These are phyloP conservation scores for Coregonus sp. DNA, from an alignment of 2,797 vertebrate genomes.

Conservation along the genomic window DNA sequence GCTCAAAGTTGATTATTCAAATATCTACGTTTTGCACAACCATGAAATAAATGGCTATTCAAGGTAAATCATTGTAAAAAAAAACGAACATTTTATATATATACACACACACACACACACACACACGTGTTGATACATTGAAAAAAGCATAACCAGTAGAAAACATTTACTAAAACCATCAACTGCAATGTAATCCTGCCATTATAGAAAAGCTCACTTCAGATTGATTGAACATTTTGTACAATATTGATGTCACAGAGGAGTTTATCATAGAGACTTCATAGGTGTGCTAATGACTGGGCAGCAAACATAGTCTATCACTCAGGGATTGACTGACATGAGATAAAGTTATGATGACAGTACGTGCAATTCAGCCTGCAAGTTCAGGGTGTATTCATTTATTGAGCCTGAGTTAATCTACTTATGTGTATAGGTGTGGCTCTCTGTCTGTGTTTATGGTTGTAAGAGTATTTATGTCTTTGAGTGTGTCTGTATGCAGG, in stretches of 20 bases:
- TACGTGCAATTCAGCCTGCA: neutral
- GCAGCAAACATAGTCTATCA: neutral
- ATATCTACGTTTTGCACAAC: neutral
- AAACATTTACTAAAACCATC: slow-evolving; percentile 6
- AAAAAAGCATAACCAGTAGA: slow-evolving; percentile 4
- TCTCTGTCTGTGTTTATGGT: neutral
- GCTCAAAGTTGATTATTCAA: neutral
- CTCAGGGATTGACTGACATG: neutral
- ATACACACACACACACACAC: too few species aligned
- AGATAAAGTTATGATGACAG: neutral
- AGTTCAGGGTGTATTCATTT: neutral
- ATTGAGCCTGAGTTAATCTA: neutral
- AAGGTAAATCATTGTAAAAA: neutral
- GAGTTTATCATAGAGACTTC: neutral
- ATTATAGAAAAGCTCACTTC: neutral
- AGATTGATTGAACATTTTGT: neutral
- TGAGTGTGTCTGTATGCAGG: neutral
- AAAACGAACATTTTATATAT: slow-evolving; percentile 59
- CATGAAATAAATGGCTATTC: neutral
- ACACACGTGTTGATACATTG: slow-evolving; percentile 65
- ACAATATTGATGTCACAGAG: slow-evolving; percentile 2
- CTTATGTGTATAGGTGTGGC: neutral
- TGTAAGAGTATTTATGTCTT: neutral
- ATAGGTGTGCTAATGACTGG: neutral
- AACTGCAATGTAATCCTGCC: neutral